Evolutionary conservation across 2,113 vertebrate genomes (phyloP), one percentile per base, ranked within the genome.

Genomic region (Sinocyclocheilus anshuiensis): DNA sequence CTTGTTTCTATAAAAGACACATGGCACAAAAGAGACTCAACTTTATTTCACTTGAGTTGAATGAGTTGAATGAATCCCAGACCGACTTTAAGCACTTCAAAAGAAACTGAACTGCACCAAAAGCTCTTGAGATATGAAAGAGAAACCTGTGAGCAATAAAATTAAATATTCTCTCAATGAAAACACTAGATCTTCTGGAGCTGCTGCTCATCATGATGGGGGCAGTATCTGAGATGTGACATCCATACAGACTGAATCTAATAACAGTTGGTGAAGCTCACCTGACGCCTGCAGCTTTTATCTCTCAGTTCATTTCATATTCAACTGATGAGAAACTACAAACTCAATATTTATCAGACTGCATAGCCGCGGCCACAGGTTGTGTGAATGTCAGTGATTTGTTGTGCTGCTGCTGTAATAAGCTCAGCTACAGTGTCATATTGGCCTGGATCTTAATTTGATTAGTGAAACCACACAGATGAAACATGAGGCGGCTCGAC

Each of bases 381-480:
- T 80, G 26, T 61, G 26, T 42, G 48, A 45, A 55, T 76, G 61
- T 29, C 69, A 53, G 48, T 24, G 69, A 81, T 76, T 39, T 85
- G 87, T 26, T 88, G 87, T 84, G 26, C 9, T 75, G 59, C 67
- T 5, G 69, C 39, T 50, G 39, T 76, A 74, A 69, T 80, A 87
- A 53, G 24, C 77, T 79, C 86, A 76, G 77, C 67, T 81, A 75
- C 55, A 53, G 11, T 61, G 83, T 36, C 57, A 42, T 61, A 45
- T 55, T 83, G 74, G 26, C 76, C 57, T 36, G 61, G 36, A 71
- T 72, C 33, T 77, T 48, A 72, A 48, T 81, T 67, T 26, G 59
- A 84, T 85, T 72, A 81, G 79, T 85, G 55, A 33, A 76, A 33
- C 4, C 45, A 65, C 77, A 74, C 83, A 57, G 18, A 83, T 78